Evolutionary conservation across 2,888 invertebrate species (phyloP).

Genomic region (Vesta saturnalis): DNA sequence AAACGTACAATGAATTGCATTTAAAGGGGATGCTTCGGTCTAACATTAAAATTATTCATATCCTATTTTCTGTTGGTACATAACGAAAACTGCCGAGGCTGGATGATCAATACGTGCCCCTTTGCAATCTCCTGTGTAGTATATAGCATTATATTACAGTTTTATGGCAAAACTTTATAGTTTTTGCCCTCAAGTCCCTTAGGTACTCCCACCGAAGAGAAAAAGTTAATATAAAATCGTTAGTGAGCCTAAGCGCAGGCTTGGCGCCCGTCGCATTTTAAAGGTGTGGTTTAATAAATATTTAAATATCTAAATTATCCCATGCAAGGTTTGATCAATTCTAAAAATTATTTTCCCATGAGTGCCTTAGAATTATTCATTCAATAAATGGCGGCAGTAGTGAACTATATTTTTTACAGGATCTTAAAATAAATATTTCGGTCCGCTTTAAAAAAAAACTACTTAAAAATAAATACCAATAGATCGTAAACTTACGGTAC

Average conservation of each 20-base stretch:
- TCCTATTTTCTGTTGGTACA: slow-evolving; percentile 19
- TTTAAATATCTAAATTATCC: slow-evolving; percentile 34
- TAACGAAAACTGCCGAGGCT: slow-evolving; percentile 40
- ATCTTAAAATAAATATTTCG: not conserved
- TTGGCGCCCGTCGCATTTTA: slow-evolving; percentile 31
- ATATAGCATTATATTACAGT: slow-evolving; percentile 53
- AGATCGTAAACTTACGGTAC: too few relatives aligned
- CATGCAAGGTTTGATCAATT: slow-evolving; percentile 12
- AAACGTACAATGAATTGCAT: slow-evolving; percentile 18
- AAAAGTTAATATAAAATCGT: slow-evolving; percentile 51
- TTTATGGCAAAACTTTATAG: slow-evolving; percentile 57
- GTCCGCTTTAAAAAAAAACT: not conserved
- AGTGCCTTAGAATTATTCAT: not conserved
- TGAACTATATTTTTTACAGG: not conserved
- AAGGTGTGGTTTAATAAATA: slow-evolving; percentile 41
- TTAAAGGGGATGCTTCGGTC: slow-evolving; percentile 31
- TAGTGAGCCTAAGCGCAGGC: slow-evolving; percentile 43
- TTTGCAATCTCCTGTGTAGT: slow-evolving; percentile 45
- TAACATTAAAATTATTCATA: slow-evolving; percentile 31
- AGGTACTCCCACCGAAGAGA: slow-evolving; percentile 36
- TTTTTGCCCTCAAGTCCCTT: slow-evolving; percentile 47
- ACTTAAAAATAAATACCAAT: not conserved
- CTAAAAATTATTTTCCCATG: not conserved
- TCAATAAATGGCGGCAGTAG: not conserved
- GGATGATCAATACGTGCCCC: slow-evolving; percentile 47